These are phyloP conservation scores for Phenganax subtilis DNA, from an alignment of 92 coral and sea anemone species.

Conservation along the genomic window DNA sequence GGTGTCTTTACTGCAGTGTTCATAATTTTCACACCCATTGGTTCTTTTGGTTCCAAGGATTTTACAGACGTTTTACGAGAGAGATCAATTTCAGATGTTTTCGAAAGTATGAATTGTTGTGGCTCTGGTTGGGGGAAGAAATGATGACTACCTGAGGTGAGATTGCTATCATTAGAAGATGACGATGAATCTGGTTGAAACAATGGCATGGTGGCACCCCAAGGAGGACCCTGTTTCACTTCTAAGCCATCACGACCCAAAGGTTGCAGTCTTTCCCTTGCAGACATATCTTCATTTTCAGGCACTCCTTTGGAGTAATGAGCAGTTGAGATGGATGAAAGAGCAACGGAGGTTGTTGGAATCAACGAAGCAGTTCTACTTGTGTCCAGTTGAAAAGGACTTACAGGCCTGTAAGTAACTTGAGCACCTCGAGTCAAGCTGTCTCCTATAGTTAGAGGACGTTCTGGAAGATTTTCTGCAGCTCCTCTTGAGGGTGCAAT, in stretches of 20 bases:
- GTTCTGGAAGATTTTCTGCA: constrained; percentile 29
- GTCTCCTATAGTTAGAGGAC: constrained; percentile 36
- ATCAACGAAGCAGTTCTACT: constrained; percentile 16
- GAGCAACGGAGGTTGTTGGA: not conserved
- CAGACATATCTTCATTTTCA: constrained; percentile 46
- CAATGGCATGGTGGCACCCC: constrained; percentile 30
- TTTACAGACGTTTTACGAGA: constrained; percentile 13
- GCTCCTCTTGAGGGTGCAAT: constrained; percentile 1
- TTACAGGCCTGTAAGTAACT: constrained; percentile 28
- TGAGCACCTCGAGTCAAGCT: constrained; percentile 8
- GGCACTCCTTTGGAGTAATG: constrained; percentile 1
- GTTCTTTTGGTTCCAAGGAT: constrained; percentile 37
- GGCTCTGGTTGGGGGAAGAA: not conserved
- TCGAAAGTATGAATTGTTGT: not conserved
- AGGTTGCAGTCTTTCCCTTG: constrained; percentile 92
- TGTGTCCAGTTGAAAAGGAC: constrained; percentile 10
- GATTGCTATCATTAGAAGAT: constrained; percentile 15
- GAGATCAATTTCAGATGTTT: not conserved
- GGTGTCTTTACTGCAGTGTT: constrained; percentile 6
- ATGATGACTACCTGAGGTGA: not conserved
- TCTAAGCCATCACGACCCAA: constrained; percentile 96
- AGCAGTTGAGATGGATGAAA: not conserved
- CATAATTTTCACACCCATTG: constrained; percentile 14
- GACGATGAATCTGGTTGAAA: constrained; percentile 28
- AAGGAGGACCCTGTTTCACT: constrained; percentile 55